These are phyloP conservation scores for Eremophila alpestris DNA, from an alignment of 2,797 vertebrate species.

Conservation along the genomic window DNA sequence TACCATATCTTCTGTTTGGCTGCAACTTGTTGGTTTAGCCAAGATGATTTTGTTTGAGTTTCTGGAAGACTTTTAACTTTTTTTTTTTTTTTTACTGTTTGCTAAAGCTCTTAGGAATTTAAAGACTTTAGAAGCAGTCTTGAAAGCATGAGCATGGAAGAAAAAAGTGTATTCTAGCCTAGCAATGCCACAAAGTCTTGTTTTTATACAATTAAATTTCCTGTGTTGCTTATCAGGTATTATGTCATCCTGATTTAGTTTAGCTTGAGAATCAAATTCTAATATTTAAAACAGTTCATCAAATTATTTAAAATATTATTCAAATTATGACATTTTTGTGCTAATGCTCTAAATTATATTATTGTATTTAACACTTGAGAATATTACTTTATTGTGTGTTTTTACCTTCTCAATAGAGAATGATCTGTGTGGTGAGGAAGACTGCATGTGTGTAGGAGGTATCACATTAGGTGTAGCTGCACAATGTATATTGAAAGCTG, in stretches of 20 bases:
- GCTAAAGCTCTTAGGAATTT: not conserved
- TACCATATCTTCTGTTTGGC: not conserved
- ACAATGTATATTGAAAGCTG: not conserved
- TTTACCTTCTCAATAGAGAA: not conserved
- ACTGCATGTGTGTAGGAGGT: not conserved
- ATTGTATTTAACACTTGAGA: not conserved
- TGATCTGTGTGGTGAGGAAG: not conserved
- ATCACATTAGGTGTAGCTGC: not conserved
- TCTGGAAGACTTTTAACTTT: not conserved
- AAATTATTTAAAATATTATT: not conserved
- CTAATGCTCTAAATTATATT: not conserved
- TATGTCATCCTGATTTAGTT: not conserved
- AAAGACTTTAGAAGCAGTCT: not conserved
- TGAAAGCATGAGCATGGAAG: not conserved
- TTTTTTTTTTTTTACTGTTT: not conserved
- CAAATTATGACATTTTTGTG: not conserved
- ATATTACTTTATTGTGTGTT: not conserved
- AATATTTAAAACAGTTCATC: not conserved
- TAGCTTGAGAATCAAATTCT: not conserved
- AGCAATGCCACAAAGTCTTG: not conserved
- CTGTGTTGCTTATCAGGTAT: not conserved
- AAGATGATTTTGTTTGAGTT: not conserved
- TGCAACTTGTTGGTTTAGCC: not conserved
- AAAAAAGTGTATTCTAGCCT: not conserved
- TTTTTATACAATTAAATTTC: not conserved